Evolutionary conservation across 2,113 vertebrate species (phyloP), one percentile per base, ranked within the genome.

Genomic region (Nycticorax nycticorax): DNA sequence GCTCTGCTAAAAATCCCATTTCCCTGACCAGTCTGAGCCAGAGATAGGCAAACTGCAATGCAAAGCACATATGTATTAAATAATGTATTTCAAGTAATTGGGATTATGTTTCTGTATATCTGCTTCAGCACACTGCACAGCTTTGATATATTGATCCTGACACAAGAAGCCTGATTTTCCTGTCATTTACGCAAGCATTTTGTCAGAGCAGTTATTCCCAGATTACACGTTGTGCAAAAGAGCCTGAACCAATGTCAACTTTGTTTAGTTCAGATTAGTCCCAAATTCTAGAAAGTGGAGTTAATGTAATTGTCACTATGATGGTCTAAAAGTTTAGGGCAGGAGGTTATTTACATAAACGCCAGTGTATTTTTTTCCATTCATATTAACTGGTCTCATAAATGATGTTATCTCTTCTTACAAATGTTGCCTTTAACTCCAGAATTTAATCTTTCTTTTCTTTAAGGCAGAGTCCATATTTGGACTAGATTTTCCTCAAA

Each of bases 51-150:
- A 81, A 89, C 72, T 13, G 3, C 32, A 45, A 56, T 72, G 48
- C 69, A 75, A 85, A 89, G 80, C 86, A 91, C 74, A 39, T 72
- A 37, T 88, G 74, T 85, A 79, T 93, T 96, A 96, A 95, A 92
- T 92, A 95, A 91, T 85, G 30, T 47, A 92, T 96, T 91, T 76
- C 50, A 57, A 82, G 67, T 92, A 92, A 93, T 62, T 92, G 86
- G 91, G 93, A 85, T 94, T 45, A 76, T 66, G 71, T 89, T 92
- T 91, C 84, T 95, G 18, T 76, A 23, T 91, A 76, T 91, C 80
- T 92, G 81, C 84, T 85, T 72, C 80, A 92, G 89, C 73, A 78
- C 32, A 72, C 30, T 78, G 66, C 66, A 85, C 66, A 80, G 77
- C 83, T 92, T 89, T 91, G 84, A 87, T 79, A 4, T 57, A 91